Percentiles rank a stretch among this genome's conserved stretches.
Conservation (phyloP, 2,797 vertebrate genomes). For the Periophthalmus magnuspinnatus region DNA sequence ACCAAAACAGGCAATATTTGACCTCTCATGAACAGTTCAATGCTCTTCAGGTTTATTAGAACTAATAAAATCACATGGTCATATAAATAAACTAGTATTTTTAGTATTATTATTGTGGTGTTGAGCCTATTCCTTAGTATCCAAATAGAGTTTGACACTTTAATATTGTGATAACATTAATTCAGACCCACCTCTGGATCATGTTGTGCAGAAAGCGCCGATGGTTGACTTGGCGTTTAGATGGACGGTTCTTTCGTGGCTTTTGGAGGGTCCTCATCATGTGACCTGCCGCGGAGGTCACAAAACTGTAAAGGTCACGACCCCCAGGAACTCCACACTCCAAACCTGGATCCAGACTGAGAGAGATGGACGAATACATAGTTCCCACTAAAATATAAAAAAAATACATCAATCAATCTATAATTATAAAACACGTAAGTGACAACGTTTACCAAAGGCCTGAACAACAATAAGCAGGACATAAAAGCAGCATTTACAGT, state of each 20-base stretch:
- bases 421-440: too few relatives aligned
- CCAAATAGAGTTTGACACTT: too few relatives aligned
- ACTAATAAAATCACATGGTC: too few relatives aligned
- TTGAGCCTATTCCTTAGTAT: too few relatives aligned
- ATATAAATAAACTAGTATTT: too few relatives aligned
- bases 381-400: constrained; percentile 24
- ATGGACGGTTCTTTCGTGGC: constrained; percentile 74
- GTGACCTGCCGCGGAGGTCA: constrained; percentile 84
- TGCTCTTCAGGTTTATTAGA: too few relatives aligned
- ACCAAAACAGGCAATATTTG: too few relatives aligned
- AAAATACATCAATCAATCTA: neutral
- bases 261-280: constrained; percentile 86
- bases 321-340: constrained; percentile 77
- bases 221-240: constrained; percentile 88
- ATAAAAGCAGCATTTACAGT: too few relatives aligned
- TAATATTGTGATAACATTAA: neutral
- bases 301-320: constrained; percentile 85
- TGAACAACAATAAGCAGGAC: too few relatives aligned
- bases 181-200: constrained; percentile 81
- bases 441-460: too few relatives aligned
- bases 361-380: constrained; percentile 69
- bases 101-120: too few relatives aligned
- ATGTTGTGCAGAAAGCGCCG: constrained; percentile 90
- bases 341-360: constrained; percentile 68
- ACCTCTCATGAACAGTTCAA: too few relatives aligned